Evolutionary conservation across 2,113 vertebrate genomes (phyloP).

Genomic region (Dissostichus mawsoni): DNA sequence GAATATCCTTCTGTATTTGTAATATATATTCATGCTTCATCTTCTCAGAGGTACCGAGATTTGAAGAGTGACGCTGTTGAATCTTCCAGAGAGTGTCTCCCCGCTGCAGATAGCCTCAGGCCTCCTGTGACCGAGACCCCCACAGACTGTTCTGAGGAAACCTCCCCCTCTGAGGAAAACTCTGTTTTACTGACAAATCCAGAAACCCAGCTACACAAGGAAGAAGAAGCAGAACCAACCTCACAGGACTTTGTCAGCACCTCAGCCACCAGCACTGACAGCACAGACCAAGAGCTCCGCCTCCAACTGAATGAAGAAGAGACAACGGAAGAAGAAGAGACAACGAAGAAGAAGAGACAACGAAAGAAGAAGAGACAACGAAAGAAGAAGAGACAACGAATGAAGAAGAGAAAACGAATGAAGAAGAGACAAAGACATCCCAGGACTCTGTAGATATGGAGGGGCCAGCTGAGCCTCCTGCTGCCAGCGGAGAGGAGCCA

Average conservation of each 20-base stretch:
- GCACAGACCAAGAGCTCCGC: conserved; percentile 23
- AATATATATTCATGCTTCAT: conserved; percentile 8
- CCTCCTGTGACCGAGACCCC: conserved; percentile 21
- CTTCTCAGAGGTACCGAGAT: conserved; percentile 72
- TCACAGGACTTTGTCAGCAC: conserved; percentile 16
- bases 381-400: too few species aligned
- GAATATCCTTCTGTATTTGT: neutral
- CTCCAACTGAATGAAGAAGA: conserved; percentile 12
- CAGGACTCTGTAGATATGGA: conserved; percentile 16
- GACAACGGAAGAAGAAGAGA: neutral
- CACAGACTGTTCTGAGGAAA: conserved; percentile 38
- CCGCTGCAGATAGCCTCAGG: conserved; percentile 27
- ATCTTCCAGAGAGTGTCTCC: conserved; percentile 28
- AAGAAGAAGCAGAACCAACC: conserved; percentile 23
- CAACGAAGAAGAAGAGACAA: too few species aligned
- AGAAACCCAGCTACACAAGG: conserved; percentile 18
- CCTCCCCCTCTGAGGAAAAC: conserved; percentile 6
- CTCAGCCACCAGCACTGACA: conserved; percentile 26
- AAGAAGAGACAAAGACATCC: neutral
- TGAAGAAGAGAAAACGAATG: too few species aligned
- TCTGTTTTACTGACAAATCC: neutral
- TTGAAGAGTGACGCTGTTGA: conserved; percentile 49
- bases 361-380: too few species aligned
- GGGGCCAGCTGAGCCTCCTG: conserved; percentile 13
- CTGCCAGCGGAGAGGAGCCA: conserved; percentile 26